Evolutionary conservation across 2,888 invertebrate species (phyloP), one percentile per base, ranked within the genome.

Genomic region (Buathra laborator): DNA sequence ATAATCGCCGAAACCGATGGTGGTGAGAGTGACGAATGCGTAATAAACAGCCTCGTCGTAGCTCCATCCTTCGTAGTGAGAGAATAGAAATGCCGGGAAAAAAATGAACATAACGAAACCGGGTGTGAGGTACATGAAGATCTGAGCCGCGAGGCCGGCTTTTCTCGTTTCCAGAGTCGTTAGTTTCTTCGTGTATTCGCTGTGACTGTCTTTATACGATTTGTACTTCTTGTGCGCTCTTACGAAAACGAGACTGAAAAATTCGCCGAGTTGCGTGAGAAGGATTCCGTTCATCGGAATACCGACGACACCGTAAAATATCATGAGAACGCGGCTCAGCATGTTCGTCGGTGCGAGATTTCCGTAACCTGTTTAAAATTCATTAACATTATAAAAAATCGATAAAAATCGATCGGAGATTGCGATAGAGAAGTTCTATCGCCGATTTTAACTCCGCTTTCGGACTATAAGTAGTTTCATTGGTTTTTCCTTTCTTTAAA

Each of bases 1-100:
- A 91, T 96, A 96, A 93, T 98, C 98, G n/a, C 98, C 98, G 93
- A 98, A 98, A 53, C 98, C 98, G 87, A 98, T 98, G 3, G 98
- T 98, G 2, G 98, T 97, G 12, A 97, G 95, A 0, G 98, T 97
- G 14, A 98, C 97, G 92, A 97, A 98, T 24, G 98, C 97, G 91
- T 97, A 98, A 93, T 98, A 98, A 59, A 98, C 95, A 0, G 98
- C 96, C 59, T 97, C 96, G 9, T 97, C 96, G 92, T 97, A 98
- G 9, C 96, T 95, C 98, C 98, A 98, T 0, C 95, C 96, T 94
- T 98, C 98, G 90, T 97, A 97, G 75, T 97, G 95, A 19, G 97
- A 96, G 91, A 98, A 98, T 51, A 98, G 95, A 87, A 97, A 96
- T 0, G 98, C 96, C 0, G 98, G 98, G 62, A 98, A 94, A 89